Evolutionary conservation across 2,888 invertebrate species (phyloP).

Genomic region (Mythimna impura): DNA sequence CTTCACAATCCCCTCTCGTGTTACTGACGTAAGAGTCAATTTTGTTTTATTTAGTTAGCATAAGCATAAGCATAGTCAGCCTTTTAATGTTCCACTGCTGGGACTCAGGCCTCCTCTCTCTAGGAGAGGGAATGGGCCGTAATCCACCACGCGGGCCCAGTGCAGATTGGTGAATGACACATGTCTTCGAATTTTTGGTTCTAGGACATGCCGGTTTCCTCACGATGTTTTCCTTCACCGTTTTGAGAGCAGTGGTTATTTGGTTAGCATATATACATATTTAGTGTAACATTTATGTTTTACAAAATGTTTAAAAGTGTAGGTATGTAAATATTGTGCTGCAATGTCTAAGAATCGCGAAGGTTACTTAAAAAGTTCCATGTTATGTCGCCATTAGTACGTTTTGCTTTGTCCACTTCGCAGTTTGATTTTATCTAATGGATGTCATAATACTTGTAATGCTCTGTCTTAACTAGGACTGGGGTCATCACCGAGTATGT

Average conservation of each 20-base stretch:
- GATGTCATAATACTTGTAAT: slow-evolving; percentile 58
- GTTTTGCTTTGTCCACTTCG: slow-evolving; percentile 63
- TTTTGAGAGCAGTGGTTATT: slow-evolving; percentile 23
- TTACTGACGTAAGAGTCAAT: slow-evolving; percentile 22
- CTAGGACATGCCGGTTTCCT: too few species aligned
- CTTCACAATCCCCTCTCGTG: slow-evolving; percentile 7
- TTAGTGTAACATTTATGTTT: slow-evolving; percentile 49
- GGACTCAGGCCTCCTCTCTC: too few species aligned
- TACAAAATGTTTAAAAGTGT: slow-evolving; percentile 47
- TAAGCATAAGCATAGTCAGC: slow-evolving; percentile 20
- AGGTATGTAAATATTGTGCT: slow-evolving; percentile 68
- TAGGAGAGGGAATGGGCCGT: too few species aligned
- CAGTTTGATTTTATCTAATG: slow-evolving; percentile 68
- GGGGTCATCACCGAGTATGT: slow-evolving; percentile 36
- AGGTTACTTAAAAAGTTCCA: slow-evolving; percentile 68
- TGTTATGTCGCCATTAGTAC: slow-evolving; percentile 65
- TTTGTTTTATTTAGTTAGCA: slow-evolving; percentile 47
- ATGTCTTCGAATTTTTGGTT: too few species aligned
- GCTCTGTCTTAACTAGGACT: slow-evolving; percentile 50
- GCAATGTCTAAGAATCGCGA: slow-evolving; percentile 65
- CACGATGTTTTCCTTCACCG: too few species aligned
- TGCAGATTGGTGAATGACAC: too few species aligned
- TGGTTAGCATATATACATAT: slow-evolving; percentile 44
- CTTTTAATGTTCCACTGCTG: too few species aligned
- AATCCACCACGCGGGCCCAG: too few species aligned